Base-by-base conservation (phyloP, 2,113 vertebrate species). In the Odocoileus hemionus region DNA sequence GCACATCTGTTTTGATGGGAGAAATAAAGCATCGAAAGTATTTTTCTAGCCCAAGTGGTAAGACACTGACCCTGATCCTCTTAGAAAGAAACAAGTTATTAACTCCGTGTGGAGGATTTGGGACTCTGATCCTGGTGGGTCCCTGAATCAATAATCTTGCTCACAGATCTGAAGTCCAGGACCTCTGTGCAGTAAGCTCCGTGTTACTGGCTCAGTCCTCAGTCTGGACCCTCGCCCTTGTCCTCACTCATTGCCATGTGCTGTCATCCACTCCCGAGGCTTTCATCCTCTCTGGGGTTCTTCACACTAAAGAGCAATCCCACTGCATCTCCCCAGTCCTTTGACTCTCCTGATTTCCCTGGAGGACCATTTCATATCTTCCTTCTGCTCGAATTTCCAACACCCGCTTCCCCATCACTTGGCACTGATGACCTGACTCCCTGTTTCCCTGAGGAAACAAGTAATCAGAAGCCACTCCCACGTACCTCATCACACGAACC, bases 401-500 rank as follows among this genome's bases (percentile, higher is more conserved):
- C 47, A 43, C 19, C n/a, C n/a, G 19, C 23, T 74, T 82, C 60
- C 52, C 45, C 19, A 43, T 61, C 28, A 30, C 33, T 57, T n/a
- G 12, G 19, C 25, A 47, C 4, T 2, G 28, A 61, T 58, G n/a
- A 70, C 7, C 50, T 85, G 30, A 5, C 93, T 74, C 82, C 52
- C 60, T 86, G 14, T 28, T 90, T 89, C 52, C 58, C 78, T 13
- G 15, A 94, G 85, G 60, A 92, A 67, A 54, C 26, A 82, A 95
- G 15, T 70, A 25, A 43, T 12, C 39, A 74, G 26, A 64, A 88
- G 54, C 55, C 58, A 54, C 15, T 4, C 33, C 28, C 19, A 28
- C 36, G 0, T 17, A 25, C 47, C 50, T 54, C 2, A 33, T 36
- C 57, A 6, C 30, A 17, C 12, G 14, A 52, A 11, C 43, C 50